Conservation (phyloP, 2,797 vertebrate genomes). For the Crocidura indochinensis region DNA sequence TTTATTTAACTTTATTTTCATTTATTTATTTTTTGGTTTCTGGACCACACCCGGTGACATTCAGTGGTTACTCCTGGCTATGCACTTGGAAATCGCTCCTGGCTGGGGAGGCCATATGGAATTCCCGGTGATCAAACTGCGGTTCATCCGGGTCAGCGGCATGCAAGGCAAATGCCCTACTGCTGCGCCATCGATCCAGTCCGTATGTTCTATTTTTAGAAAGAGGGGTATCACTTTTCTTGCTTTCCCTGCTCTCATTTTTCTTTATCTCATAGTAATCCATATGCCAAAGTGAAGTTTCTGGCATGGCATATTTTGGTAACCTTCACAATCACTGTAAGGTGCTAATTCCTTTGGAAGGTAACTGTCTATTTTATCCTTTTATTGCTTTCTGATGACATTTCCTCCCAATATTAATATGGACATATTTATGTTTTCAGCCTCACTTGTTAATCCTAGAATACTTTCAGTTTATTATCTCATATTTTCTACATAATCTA, state of each 20-base stretch:
- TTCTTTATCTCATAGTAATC: not conserved
- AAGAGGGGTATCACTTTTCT: not conserved
- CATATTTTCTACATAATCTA: constrained; percentile 48
- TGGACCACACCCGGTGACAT: no score
- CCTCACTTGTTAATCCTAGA: constrained; percentile 58
- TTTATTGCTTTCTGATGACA: constrained; percentile 3
- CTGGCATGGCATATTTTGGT: not conserved
- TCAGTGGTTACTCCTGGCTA: no score
- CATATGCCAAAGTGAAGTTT: not conserved
- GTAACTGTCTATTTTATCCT: not conserved
- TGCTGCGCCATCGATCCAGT: no score
- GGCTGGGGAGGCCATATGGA: no score
- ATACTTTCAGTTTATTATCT: constrained; percentile 60
- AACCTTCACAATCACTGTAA: constrained; percentile 2
- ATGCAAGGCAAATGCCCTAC: no score
- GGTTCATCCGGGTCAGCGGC: no score
- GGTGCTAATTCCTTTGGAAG: constrained; percentile 17
- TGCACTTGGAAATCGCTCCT: no score
- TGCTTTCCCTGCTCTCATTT: not conserved
- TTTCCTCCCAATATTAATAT: constrained; percentile 32
- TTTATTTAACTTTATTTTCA: no score
- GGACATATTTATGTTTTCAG: constrained; percentile 50
- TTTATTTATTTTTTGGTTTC: not conserved
- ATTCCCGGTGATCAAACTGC: no score
- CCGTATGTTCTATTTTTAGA: not conserved